Conservation (phyloP, 2,888 invertebrate genomes). For the Cybosia mesomella region DNA sequence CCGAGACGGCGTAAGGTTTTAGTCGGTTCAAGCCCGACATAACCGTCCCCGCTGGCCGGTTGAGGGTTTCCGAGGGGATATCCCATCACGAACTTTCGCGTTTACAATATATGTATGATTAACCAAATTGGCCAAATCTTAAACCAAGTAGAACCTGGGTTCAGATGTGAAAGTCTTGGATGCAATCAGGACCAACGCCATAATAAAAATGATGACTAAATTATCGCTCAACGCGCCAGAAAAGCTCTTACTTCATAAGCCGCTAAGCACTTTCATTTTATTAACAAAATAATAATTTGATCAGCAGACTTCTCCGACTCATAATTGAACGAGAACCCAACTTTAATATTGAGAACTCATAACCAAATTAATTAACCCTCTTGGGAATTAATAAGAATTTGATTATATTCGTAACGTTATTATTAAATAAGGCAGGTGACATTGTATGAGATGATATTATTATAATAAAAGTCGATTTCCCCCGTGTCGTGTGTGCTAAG, state of each 20-base stretch:
- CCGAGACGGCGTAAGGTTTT: too few relatives aligned
- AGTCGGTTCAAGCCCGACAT: too few relatives aligned
- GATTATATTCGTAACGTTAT: constrained; percentile 43
- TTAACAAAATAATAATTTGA: constrained; percentile 3
- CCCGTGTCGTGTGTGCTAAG: constrained; percentile 19
- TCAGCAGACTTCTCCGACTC: neutral
- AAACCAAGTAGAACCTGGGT: too few relatives aligned
- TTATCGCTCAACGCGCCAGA: neutral
- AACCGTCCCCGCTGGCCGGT: too few relatives aligned
- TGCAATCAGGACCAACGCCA: too few relatives aligned
- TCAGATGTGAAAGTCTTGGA: too few relatives aligned
- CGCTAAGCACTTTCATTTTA: constrained; percentile 3
- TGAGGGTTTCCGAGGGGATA: too few relatives aligned
- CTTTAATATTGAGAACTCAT: constrained; percentile 21
- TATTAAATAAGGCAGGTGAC: constrained; percentile 33
- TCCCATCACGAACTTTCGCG: too few relatives aligned
- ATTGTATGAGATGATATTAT: constrained; percentile 22
- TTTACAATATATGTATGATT: too few relatives aligned
- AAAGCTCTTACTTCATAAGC: neutral
- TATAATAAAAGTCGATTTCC: constrained; percentile 36
- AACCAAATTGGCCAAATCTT: too few relatives aligned
- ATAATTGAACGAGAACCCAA: neutral
- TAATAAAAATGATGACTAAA: too few relatives aligned
- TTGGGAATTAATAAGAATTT: constrained; percentile 47
- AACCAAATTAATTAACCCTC: constrained; percentile 34